Conservation (phyloP, 2,797 vertebrate genomes). For the Leptatherina wallacei region DNA sequence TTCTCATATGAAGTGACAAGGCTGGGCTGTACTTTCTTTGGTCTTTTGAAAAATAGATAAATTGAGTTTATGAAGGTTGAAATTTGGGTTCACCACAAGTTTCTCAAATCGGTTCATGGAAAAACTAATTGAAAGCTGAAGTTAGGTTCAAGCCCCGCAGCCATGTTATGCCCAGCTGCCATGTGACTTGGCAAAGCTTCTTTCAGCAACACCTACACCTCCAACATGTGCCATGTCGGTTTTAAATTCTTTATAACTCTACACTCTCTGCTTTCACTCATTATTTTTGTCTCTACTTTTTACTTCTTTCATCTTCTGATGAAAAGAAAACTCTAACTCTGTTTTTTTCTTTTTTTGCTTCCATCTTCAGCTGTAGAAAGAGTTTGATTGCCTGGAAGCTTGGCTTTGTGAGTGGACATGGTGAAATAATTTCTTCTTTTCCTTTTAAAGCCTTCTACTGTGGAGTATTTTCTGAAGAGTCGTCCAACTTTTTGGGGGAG, state of each 20-base stretch:
- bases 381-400: too few species aligned
- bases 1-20: constrained; percentile 35
- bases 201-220: neutral
- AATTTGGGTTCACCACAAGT: constrained; percentile 7
- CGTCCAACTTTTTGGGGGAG: constrained; percentile 4
- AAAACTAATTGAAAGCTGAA: constrained; percentile 5
- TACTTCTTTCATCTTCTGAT: too few species aligned
- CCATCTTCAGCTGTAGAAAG: too few species aligned
- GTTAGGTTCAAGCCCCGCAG: constrained; percentile 19
- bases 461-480: constrained; percentile 22
- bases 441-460: constrained; percentile 23
- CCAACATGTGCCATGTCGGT: constrained; percentile 14
- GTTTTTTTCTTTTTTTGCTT: too few species aligned
- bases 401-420: constrained; percentile 4
- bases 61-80: constrained; percentile 17
- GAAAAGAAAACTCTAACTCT: too few species aligned
- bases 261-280: neutral
- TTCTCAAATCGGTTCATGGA: constrained; percentile 19
- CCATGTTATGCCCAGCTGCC: constrained; percentile 6
- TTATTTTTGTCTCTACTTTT: too few species aligned
- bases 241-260: constrained; percentile 7
- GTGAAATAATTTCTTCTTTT: constrained; percentile 36
- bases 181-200: constrained; percentile 30
- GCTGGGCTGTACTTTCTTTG: constrained; percentile 10
- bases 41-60: constrained; percentile 16